Conservation (phyloP, 1,140 invertebrate species). For the Polypedilum pembai region DNA sequence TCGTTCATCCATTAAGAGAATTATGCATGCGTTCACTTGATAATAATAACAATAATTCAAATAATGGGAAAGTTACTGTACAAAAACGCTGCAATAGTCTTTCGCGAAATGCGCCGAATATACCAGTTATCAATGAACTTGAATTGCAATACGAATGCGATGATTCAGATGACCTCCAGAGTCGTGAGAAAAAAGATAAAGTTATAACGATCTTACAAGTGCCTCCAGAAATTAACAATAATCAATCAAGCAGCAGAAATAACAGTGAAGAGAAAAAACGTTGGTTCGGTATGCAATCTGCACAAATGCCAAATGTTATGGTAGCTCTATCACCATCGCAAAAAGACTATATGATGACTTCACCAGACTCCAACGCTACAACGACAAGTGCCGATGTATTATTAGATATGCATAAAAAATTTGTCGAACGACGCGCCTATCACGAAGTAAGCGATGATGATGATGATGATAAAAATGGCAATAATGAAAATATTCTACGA, state of each 20-base stretch:
- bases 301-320: conserved; percentile 51
- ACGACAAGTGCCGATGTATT: conserved; percentile 49
- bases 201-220: conserved; percentile 24
- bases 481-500: conserved; percentile 32
- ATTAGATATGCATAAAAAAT: conserved; percentile 60
- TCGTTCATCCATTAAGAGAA: background rate
- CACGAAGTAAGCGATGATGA: conserved; percentile 44
- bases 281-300: conserved; percentile 53
- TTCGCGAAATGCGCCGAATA: background rate
- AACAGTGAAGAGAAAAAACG: conserved; percentile 39
- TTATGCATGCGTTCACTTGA: background rate
- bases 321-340: conserved; percentile 66
- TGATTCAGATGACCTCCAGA: background rate
- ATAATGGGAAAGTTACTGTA: background rate
- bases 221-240: background rate
- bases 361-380: conserved; percentile 39
- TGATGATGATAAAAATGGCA: conserved; percentile 36
- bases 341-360: conserved; percentile 47
- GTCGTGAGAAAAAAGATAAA: conserved; percentile 23
- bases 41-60: background rate
- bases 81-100: background rate
- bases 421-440: conserved; percentile 53
- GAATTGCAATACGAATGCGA: conserved; percentile 18
- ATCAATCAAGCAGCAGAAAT: conserved; percentile 24
- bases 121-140: conserved; percentile 22